Evolutionary conservation across 2,797 vertebrate genomes (phyloP).

Genomic region (Echiichthys vipera): DNA sequence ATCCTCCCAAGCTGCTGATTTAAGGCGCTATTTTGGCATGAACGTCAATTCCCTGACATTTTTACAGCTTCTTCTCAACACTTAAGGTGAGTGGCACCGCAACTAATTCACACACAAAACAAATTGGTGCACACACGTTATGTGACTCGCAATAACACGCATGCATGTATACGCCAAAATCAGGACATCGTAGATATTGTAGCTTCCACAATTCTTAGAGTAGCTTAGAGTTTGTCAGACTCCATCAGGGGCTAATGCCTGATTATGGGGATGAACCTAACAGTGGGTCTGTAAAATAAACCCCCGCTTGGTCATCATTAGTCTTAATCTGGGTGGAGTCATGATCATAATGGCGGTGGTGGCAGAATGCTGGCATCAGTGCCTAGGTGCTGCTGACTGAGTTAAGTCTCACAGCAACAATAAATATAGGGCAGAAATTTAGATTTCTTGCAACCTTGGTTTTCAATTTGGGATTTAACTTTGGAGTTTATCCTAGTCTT

Average conservation of each 20-base stretch:
- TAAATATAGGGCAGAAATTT: background rate
- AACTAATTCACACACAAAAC: too few relatives aligned
- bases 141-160: too few relatives aligned
- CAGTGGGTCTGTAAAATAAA: slow-evolving; percentile 27
- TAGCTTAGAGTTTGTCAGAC: slow-evolving; percentile 47
- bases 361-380: background rate
- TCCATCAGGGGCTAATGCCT: slow-evolving; percentile 29
- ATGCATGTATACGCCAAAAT: too few relatives aligned
- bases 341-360: background rate
- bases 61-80: too few relatives aligned
- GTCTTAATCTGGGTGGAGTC: slow-evolving; percentile 37
- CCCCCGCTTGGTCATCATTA: slow-evolving; percentile 36
- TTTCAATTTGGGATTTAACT: background rate
- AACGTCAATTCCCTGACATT: too few relatives aligned
- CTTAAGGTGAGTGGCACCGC: too few relatives aligned
- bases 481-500: background rate
- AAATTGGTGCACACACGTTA: too few relatives aligned
- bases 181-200: too few relatives aligned
- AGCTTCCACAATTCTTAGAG: too few relatives aligned
- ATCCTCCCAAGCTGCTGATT: too few relatives aligned
- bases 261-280: slow-evolving; percentile 49
- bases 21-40: too few relatives aligned
- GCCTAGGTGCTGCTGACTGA: background rate
- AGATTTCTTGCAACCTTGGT: too few relatives aligned
- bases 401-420: background rate